Conservation (phyloP, 2,888 invertebrate genomes). For the Homarus gammarus region DNA sequence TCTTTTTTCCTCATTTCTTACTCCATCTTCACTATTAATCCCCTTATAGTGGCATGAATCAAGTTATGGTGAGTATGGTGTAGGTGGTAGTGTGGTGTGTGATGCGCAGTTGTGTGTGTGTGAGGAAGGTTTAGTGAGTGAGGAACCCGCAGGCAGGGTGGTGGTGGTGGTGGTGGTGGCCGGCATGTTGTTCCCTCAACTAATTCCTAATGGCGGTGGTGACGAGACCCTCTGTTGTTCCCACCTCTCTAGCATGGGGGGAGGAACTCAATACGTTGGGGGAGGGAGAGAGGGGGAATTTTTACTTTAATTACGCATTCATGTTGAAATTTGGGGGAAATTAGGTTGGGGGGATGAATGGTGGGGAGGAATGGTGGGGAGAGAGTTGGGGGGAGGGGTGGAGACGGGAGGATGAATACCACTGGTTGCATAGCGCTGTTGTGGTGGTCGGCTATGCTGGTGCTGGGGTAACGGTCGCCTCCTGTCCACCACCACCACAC, state of each 20-base stretch:
- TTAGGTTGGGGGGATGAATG: neutral
- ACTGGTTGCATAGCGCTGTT: slow-evolving; percentile 42
- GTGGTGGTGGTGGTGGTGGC: neutral
- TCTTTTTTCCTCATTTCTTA: too few relatives aligned
- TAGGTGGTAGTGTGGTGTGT: too few relatives aligned
- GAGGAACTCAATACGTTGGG: neutral
- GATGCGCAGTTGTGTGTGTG: too few relatives aligned
- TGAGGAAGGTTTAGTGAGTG: neutral
- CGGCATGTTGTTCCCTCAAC: too few relatives aligned
- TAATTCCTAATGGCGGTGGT: neutral
- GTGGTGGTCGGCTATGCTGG: too few relatives aligned
- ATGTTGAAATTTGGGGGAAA: neutral
- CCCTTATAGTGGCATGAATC: neutral
- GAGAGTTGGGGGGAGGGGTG: neutral
- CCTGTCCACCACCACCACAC: too few relatives aligned
- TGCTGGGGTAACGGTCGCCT: too few relatives aligned
- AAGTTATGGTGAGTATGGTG: neutral
- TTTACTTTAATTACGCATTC: neutral
- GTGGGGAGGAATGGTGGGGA: neutral
- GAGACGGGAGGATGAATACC: slow-evolving; percentile 11
- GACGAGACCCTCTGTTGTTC: too few relatives aligned
- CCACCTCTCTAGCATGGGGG: too few relatives aligned
- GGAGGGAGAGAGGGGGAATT: neutral
- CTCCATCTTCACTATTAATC: neutral
- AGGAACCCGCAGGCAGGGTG: slow-evolving; percentile 3